Evolutionary conservation across 2,888 invertebrate genomes (phyloP).

Genomic region (Spilarctia lutea): DNA sequence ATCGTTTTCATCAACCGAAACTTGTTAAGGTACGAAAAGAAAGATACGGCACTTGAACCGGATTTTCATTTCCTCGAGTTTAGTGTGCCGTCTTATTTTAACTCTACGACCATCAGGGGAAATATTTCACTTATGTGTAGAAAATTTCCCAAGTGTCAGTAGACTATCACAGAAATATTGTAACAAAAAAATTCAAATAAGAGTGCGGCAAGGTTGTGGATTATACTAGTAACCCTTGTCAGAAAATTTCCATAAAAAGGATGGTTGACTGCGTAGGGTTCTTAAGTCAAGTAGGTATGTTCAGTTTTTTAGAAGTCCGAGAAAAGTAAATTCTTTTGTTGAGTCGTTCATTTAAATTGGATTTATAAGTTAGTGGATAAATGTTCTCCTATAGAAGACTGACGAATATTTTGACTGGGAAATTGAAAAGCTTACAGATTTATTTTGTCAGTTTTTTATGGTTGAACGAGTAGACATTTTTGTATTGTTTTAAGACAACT

Average conservation of each 20-base stretch:
- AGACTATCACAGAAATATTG: neutral
- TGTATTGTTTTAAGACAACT: no score
- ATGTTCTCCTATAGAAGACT: neutral
- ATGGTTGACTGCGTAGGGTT: neutral
- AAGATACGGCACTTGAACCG: neutral
- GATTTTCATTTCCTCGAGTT: neutral
- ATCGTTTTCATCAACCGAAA: neutral
- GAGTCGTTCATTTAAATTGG: neutral
- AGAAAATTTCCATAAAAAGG: neutral
- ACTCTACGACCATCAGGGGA: neutral
- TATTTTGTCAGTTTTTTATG: no score
- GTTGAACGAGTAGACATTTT: no score
- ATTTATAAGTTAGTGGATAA: neutral
- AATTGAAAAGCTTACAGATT: neutral
- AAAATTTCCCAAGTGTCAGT: conserved; percentile 11
- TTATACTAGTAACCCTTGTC: conserved; percentile 2
- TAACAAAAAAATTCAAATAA: neutral
- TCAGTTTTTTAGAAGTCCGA: neutral
- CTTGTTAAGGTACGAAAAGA: neutral
- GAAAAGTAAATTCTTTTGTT: neutral
- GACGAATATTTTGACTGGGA: neutral
- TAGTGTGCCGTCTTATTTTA: neutral
- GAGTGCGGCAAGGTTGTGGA: neutral
- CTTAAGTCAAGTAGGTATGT: neutral
- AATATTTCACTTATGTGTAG: conserved; percentile 8